Percentiles rank a stretch among this genome's conserved stretches.
phyloP scores from a whole-genome alignment of 2,888 invertebrate species.

The Candidula unifasciata region DNA sequence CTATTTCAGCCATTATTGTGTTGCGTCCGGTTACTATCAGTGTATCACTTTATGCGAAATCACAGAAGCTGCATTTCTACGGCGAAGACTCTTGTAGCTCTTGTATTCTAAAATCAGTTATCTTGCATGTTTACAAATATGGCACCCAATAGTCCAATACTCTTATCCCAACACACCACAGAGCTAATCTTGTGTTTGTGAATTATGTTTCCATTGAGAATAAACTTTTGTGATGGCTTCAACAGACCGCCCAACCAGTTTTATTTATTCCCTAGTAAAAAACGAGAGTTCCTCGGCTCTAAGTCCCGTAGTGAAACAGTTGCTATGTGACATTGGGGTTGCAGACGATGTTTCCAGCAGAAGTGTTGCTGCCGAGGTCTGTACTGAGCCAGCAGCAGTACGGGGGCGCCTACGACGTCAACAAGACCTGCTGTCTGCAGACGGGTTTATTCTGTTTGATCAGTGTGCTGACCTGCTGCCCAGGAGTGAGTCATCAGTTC shows the following conservation, averaged over 20 bases:
- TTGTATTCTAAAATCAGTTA: not conserved
- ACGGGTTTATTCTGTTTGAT: slow-evolving; percentile 21
- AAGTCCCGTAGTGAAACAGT: slow-evolving; percentile 4
- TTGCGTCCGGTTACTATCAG: too few species aligned
- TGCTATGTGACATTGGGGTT: slow-evolving; percentile 26
- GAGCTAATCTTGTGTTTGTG: not conserved
- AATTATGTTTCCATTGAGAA: not conserved
- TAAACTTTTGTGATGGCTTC: not conserved
- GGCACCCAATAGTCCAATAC: not conserved
- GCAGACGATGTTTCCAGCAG: not conserved
- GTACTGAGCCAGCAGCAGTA: too few species aligned
- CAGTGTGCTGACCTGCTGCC: slow-evolving; percentile 14
- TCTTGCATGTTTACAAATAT: slow-evolving; percentile 14
- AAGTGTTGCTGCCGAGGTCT: too few species aligned
- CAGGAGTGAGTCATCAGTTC: not conserved
- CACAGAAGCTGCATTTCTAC: too few species aligned
- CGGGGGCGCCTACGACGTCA: too few species aligned
- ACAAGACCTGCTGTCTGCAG: not conserved
- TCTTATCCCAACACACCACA: not conserved
- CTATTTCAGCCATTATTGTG: too few species aligned
- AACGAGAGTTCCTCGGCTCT: slow-evolving; percentile 2
- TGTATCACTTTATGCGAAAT: not conserved
- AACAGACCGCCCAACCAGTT: not conserved
- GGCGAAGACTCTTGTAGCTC: slow-evolving; percentile 12
- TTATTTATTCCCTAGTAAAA: not conserved